A percentile compares a stretch with the other conserved stretches of the same genome.
phyloP scores from a whole-genome alignment of 1,140 invertebrate genomes.

The Acromyrmex echinatior region DNA sequence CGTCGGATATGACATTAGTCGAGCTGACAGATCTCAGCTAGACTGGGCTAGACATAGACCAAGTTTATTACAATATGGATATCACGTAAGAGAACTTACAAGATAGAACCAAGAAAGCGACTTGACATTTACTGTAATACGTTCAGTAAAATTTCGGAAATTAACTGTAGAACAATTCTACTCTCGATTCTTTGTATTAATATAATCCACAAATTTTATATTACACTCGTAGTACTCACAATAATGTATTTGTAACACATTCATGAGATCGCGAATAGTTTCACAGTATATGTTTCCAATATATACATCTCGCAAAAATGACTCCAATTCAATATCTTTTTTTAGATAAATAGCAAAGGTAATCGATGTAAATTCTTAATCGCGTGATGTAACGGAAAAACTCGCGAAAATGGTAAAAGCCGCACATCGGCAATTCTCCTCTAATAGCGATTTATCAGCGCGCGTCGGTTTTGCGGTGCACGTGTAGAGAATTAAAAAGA shows the following conservation, averaged over 20 bases:
- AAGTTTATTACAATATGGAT: slow-evolving; percentile 55
- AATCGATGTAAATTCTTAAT: slow-evolving; percentile 50
- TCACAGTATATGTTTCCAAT: neutral
- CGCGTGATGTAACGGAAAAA: slow-evolving; percentile 20
- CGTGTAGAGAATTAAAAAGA: slow-evolving; percentile 62
- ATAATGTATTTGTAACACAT: neutral
- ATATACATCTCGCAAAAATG: neutral
- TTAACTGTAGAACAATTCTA: slow-evolving; percentile 12
- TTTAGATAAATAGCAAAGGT: neutral
- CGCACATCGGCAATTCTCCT: slow-evolving; percentile 27
- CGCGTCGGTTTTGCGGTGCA: slow-evolving; percentile 49
- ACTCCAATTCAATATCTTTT: neutral
- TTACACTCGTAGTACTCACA: neutral
- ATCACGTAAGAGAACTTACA: slow-evolving; percentile 1
- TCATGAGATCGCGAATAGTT: neutral
- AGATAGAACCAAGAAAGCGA: slow-evolving; percentile 25
- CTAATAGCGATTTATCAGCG: slow-evolving; percentile 55
- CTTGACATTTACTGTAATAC: slow-evolving; percentile 29
- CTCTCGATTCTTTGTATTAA: neutral
- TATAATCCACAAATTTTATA: neutral
- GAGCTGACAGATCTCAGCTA: slow-evolving; percentile 25
- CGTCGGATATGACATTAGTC: slow-evolving; percentile 10
- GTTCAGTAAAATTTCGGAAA: slow-evolving; percentile 4
- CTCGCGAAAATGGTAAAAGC: slow-evolving; percentile 27
- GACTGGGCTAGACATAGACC: slow-evolving; percentile 8